phyloP scores from a whole-genome alignment of 2,797 vertebrate genomes.

The Phrynocephalus guinanensis region DNA sequence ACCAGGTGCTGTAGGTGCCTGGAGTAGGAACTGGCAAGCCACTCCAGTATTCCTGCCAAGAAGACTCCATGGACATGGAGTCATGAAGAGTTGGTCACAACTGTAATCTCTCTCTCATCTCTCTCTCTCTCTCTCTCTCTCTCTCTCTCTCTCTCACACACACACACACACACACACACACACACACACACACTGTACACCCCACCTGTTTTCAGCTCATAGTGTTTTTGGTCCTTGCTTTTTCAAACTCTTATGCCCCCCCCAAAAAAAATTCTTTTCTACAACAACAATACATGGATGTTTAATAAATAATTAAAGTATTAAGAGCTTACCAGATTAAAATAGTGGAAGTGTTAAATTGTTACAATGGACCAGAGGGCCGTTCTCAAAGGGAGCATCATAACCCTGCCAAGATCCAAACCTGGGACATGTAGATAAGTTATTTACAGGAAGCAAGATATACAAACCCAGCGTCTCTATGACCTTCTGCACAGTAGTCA shows the following conservation, averaged over 20 bases:
- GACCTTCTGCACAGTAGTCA: conserved; percentile 78
- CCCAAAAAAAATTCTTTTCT: background rate
- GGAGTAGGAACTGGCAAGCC: too few species aligned
- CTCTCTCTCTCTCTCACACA: too few species aligned
- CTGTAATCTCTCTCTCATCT: too few species aligned
- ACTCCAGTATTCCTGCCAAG: too few species aligned
- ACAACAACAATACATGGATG: background rate
- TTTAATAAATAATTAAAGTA: conserved; percentile 38
- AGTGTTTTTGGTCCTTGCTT: background rate
- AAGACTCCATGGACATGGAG: too few species aligned
- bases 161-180: too few species aligned
- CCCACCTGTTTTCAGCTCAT: background rate
- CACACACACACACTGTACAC: too few species aligned
- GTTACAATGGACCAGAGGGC: conserved; percentile 40
- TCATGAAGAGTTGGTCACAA: too few species aligned
- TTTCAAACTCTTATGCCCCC: too few species aligned
- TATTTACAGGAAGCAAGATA: conserved; percentile 62
- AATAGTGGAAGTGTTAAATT: conserved; percentile 61
- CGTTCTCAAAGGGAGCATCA: conserved; percentile 61
- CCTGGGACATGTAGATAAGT: conserved; percentile 82
- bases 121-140: too few species aligned
- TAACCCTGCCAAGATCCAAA: conserved; percentile 64
- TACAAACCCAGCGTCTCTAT: conserved; percentile 71
- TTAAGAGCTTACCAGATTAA: conserved; percentile 34
- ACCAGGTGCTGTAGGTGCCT: too few species aligned